Percentiles rank a stretch among this genome's conserved stretches.
Evolutionary conservation across 2,113 vertebrate species (phyloP).

Genomic region (Plecturocebus donacophilus): DNA sequence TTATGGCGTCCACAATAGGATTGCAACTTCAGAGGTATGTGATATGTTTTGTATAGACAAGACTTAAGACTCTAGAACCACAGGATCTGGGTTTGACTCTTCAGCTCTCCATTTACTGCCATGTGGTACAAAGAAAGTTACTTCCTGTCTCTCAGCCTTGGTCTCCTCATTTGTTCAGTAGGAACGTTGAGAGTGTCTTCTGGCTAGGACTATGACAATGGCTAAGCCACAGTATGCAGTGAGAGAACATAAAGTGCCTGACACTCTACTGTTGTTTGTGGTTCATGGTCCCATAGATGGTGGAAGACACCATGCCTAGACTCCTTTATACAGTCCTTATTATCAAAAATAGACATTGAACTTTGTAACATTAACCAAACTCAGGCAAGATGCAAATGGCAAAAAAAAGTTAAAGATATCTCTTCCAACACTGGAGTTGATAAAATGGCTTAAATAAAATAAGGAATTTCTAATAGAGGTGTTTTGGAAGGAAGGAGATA

Average conservation of each 20-base stretch:
- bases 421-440: not conserved
- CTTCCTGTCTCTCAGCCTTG: not conserved
- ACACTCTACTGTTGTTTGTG: not conserved
- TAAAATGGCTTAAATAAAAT: not conserved
- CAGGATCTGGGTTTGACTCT: not conserved
- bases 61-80: not conserved
- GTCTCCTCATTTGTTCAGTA: not conserved
- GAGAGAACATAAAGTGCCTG: not conserved
- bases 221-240: not conserved
- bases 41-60: not conserved
- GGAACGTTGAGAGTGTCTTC: not conserved
- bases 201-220: not conserved
- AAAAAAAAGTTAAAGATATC: not conserved
- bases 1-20: not conserved
- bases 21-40: not conserved
- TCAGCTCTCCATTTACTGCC: not conserved
- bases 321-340: not conserved
- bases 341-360: not conserved
- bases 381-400: not conserved
- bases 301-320: not conserved
- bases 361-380: not conserved
- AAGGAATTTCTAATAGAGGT: not conserved
- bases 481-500: not conserved
- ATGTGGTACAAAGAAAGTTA: not conserved
- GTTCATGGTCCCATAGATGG: not conserved